These are phyloP conservation scores for Sebastes nivosus DNA, from an alignment of 2,797 vertebrate species.

Conservation along the genomic window DNA sequence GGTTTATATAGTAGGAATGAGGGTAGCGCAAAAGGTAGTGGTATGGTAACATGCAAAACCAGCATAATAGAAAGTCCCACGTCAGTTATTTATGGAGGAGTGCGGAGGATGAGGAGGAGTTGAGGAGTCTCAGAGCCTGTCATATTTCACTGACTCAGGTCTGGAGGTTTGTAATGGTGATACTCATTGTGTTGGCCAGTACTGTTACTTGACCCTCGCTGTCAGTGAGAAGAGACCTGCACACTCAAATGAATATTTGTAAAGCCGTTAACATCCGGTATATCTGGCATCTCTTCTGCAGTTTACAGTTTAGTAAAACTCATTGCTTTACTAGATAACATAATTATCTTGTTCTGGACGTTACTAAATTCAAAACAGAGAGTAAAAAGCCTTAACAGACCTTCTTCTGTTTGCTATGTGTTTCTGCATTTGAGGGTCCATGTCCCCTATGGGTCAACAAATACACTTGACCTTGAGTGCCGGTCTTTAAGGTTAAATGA, in stretches of 20 bases:
- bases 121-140: no score
- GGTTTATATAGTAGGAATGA: no score
- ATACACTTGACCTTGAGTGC: background rate
- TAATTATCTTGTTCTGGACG: background rate
- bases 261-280: background rate
- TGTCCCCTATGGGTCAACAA: background rate
- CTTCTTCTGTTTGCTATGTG: background rate
- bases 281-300: background rate
- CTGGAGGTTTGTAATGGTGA: background rate
- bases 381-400: background rate
- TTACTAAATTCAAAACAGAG: background rate
- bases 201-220: background rate
- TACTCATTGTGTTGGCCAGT: background rate
- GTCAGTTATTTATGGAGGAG: background rate
- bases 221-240: background rate
- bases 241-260: background rate
- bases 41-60: no score
- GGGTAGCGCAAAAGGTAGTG: no score
- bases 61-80: background rate
- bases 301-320: background rate
- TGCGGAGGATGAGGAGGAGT: background rate
- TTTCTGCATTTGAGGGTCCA: background rate
- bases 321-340: background rate
- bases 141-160: background rate
- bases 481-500: rapidly evolving